A percentile compares a stretch with the other conserved stretches of the same genome.
phyloP scores from a whole-genome alignment of 2,888 invertebrate genomes.

The Autographa pulchrina region DNA sequence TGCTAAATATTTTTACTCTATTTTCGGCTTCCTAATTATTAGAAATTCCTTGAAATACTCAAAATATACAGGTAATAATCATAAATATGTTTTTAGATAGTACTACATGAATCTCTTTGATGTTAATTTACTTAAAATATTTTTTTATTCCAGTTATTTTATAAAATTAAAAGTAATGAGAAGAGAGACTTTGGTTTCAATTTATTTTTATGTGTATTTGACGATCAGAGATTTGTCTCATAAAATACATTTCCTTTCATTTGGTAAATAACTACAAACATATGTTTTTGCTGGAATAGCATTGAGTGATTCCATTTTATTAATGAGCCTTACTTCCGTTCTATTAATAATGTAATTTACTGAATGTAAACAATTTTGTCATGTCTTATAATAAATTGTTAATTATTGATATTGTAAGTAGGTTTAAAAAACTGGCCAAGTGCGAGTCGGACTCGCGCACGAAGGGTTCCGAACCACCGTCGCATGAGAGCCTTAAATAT shows the following conservation, averaged over 20 bases:
- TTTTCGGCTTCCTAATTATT: neutral
- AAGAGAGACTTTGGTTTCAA: neutral
- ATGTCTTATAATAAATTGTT: neutral
- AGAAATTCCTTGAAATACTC: neutral
- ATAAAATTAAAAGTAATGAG: neutral
- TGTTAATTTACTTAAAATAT: neutral
- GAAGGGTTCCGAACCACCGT: no score
- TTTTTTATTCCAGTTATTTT: neutral
- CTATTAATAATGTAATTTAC: neutral
- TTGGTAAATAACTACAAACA: neutral
- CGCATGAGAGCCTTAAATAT: no score
- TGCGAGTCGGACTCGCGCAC: no score
- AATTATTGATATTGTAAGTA: no score
- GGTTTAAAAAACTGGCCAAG: no score
- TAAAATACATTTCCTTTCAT: neutral
- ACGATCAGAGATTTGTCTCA: neutral
- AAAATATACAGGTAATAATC: neutral
- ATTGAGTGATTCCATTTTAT: no score
- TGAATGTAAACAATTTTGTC: neutral
- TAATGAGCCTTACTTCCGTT: neutral
- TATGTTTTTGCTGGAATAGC: neutral
- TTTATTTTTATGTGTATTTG: neutral
- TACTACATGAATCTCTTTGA: neutral
- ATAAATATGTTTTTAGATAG: neutral
- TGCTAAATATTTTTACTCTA: neutral